Conservation (phyloP, 23 tunicate genomes). For the Trididemnum clinides region DNA sequence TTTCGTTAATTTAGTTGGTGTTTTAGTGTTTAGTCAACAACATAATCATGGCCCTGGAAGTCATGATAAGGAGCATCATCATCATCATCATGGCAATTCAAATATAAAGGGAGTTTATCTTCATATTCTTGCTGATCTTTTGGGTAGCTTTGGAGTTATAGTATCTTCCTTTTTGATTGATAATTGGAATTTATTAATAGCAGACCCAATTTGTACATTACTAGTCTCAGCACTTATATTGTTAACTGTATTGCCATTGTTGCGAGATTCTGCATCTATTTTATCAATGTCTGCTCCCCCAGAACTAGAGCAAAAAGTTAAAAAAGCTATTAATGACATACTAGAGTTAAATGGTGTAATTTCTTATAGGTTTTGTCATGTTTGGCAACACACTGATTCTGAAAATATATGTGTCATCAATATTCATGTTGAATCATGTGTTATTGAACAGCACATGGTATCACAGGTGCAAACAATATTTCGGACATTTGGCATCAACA, state of each 20-base stretch:
- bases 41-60: conserved; percentile 48
- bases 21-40: conserved; percentile 70
- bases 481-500: conserved; percentile 55
- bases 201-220: conserved; percentile 89
- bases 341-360: conserved; percentile 66
- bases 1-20: conserved; percentile 83
- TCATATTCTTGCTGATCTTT: conserved; percentile 83
- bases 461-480: conserved; percentile 72
- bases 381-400: conserved; percentile 82
- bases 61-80: conserved; percentile 15
- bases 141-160: conserved; percentile 93
- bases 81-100: conserved; percentile 36
- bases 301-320: conserved; percentile 41
- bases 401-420: conserved; percentile 55
- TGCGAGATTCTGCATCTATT: conserved; percentile 67
- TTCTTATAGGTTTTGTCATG: conserved; percentile 53
- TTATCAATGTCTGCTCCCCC: conserved; percentile 65
- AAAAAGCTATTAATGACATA: conserved; percentile 61
- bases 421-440: conserved; percentile 70
- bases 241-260: conserved; percentile 72
- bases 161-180: conserved; percentile 75
- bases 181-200: conserved; percentile 60
- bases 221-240: conserved; percentile 71
- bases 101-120: conserved; percentile 77
- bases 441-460: conserved; percentile 84